phyloP scores from a whole-genome alignment of 2,888 invertebrate genomes.

The Ariolimax columbianus region DNA sequence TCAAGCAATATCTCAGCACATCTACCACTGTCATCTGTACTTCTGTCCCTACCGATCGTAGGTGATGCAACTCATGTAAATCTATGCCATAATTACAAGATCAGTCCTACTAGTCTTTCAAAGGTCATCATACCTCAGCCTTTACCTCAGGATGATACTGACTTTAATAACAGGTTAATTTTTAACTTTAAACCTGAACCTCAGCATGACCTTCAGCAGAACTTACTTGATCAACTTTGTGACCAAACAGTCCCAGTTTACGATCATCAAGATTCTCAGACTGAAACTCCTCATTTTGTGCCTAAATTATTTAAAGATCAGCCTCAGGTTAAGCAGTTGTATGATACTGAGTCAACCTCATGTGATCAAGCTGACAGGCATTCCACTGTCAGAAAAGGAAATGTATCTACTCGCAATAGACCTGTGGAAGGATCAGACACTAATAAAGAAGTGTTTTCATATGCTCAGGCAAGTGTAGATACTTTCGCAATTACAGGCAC shows the following conservation, averaged over 20 bases:
- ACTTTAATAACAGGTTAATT: neutral
- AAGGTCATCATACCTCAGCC: neutral
- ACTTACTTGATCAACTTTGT: neutral
- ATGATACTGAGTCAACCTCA: neutral
- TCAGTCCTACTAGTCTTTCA: slow-evolving; percentile 34
- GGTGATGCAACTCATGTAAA: neutral
- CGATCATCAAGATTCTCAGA: neutral
- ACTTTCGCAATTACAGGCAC: neutral
- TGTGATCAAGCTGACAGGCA: neutral
- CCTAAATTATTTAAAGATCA: neutral
- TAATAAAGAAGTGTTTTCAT: neutral
- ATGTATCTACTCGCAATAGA: neutral
- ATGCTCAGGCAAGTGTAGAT: neutral
- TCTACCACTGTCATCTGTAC: neutral
- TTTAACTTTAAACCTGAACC: neutral
- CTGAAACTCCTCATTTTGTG: neutral
- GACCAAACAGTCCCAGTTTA: neutral
- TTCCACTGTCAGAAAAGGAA: neutral
- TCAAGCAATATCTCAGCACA: neutral
- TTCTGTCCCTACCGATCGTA: neutral
- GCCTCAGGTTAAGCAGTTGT: neutral
- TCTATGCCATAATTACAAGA: slow-evolving; percentile 16
- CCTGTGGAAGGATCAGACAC: neutral
- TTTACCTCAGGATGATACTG: slow-evolving; percentile 21
- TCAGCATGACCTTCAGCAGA: neutral